Base-by-base conservation (phyloP, 2,113 vertebrate species). In the Gnathonemus longibarbis region DNA sequence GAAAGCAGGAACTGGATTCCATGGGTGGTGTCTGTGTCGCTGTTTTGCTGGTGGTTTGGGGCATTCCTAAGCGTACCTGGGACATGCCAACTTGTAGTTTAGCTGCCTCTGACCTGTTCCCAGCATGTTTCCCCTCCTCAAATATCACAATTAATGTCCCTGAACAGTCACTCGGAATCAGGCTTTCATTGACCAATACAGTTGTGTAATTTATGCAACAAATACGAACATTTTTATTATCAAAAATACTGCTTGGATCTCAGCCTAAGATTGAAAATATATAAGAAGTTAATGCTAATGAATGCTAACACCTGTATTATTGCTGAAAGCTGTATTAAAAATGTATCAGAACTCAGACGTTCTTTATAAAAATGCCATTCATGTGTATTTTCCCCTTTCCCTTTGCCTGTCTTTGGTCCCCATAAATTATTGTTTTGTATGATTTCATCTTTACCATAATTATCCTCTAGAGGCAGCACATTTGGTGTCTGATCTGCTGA, bases 81-180 rank as follows among this genome's bases (percentile, higher is more conserved):
- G 49, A 27, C 10, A 19, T 15, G 24, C 49, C 85, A 11, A 53
- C 13, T 50, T 87, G 45, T 87, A 27, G n/a, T 21, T 49, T 27
- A 27, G 53, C 19, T 46, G 87, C 19, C 62, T 84, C 31, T 39
- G 35, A n/a, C 39, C 11, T 80, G 88, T n/a, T 10, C 66, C 49
- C 49, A 56, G 48, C 48, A 52, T 27, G 6, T 84, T 84, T 19
- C 27, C 15, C 31, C 17, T 49, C 58, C 5, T 70, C 21, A 74
- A 48, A 13, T 94, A 94, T 95, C 92, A 95, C 92, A 93, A 93
- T 94, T 94, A 94, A 94, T 91, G 92, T 91, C 92, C 91, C 93
- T 92, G 92, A 2, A 56, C n/a, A 89, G 91, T 90, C 91, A 92
- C 53, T n/a, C 19, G 8, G 3, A 39, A 39, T 77, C 27, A 35